Conservation (phyloP, 2,113 vertebrate species). For the Oreotrochilus melanogaster region DNA sequence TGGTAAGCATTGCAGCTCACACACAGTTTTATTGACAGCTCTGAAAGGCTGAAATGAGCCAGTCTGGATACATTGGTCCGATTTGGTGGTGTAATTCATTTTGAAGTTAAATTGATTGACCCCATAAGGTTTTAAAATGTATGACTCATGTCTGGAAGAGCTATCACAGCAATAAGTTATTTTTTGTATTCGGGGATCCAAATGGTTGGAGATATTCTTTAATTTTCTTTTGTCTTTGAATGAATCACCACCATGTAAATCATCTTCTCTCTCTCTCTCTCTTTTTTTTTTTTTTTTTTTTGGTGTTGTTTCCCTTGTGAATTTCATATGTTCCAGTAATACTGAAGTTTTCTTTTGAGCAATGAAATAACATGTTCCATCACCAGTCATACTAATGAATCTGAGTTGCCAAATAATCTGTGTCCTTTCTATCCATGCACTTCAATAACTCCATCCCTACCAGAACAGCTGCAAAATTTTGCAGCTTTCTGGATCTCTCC, state of each 20-base stretch:
- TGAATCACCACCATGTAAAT: conserved; percentile 25
- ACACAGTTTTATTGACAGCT: conserved; percentile 35
- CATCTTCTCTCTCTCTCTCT: neutral
- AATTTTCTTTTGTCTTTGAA: conserved; percentile 38
- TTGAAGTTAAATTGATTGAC: conserved; percentile 37
- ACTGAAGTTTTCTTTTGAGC: neutral
- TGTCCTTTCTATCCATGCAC: neutral
- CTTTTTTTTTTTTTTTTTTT: neutral
- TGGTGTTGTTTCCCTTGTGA: neutral
- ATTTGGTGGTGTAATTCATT: conserved; percentile 50
- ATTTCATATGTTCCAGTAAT: conserved; percentile 22
- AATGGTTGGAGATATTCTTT: conserved; percentile 11
- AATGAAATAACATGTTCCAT: conserved; percentile 43
- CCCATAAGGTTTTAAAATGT: conserved; percentile 47
- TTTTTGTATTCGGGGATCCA: conserved; percentile 19
- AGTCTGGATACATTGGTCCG: conserved; percentile 24
- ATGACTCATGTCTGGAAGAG: conserved; percentile 68
- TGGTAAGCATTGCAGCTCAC: conserved; percentile 46
- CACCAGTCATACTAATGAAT: conserved; percentile 1
- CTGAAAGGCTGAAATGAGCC: conserved; percentile 31
- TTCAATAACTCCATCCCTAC: neutral
- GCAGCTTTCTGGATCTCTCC: conserved; percentile 1
- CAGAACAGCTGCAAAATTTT: neutral
- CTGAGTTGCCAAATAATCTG: neutral
- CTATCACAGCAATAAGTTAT: conserved; percentile 22